A percentile compares a stretch with the other conserved stretches of the same genome.
These are phyloP conservation scores for Iselma pallidipennis DNA, from an alignment of 2,888 invertebrate genomes.

Conservation along the genomic window DNA sequence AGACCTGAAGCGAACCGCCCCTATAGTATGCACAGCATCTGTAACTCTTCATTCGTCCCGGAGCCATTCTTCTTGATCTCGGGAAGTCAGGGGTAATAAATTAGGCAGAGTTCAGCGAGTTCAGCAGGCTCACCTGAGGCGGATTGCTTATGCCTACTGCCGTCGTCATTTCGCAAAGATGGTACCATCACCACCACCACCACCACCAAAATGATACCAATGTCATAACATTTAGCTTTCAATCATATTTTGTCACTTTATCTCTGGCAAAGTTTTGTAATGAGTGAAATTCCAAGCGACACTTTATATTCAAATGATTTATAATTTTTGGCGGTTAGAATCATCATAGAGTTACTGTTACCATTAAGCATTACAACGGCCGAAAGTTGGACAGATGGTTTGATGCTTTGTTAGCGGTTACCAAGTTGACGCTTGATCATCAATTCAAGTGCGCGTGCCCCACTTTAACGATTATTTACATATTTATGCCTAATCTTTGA, in stretches of 20 bases:
- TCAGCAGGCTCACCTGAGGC: slow-evolving; percentile 40
- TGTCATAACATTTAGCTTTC: slow-evolving; percentile 8
- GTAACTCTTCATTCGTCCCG: slow-evolving; percentile 44
- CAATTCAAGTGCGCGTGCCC: slow-evolving; percentile 31
- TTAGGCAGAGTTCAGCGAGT: slow-evolving; percentile 44
- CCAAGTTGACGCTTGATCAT: slow-evolving; percentile 31
- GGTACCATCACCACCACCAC: not conserved
- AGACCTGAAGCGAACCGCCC: slow-evolving; percentile 23
- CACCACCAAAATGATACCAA: too few relatives aligned
- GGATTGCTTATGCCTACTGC: slow-evolving; percentile 6
- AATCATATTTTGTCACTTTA: slow-evolving; percentile 18
- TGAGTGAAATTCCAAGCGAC: slow-evolving; percentile 34
- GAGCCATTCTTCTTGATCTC: slow-evolving; percentile 48
- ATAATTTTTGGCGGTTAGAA: not conserved
- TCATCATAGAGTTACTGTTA: not conserved
- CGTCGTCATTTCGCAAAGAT: not conserved
- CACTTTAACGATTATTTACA: slow-evolving; percentile 34
- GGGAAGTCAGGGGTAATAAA: slow-evolving; percentile 45
- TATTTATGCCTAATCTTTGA: slow-evolving; percentile 33
- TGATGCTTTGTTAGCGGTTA: slow-evolving; percentile 26
- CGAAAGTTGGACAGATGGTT: slow-evolving; percentile 11
- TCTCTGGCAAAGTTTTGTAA: slow-evolving; percentile 23
- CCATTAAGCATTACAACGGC: not conserved
- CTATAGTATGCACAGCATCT: slow-evolving; percentile 38
- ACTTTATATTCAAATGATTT: slow-evolving; percentile 32